A percentile compares a stretch with the other conserved stretches of the same genome.
These are phyloP conservation scores for Smutsia gigantea DNA, from an alignment of 2,797 vertebrate species.

Conservation along the genomic window DNA sequence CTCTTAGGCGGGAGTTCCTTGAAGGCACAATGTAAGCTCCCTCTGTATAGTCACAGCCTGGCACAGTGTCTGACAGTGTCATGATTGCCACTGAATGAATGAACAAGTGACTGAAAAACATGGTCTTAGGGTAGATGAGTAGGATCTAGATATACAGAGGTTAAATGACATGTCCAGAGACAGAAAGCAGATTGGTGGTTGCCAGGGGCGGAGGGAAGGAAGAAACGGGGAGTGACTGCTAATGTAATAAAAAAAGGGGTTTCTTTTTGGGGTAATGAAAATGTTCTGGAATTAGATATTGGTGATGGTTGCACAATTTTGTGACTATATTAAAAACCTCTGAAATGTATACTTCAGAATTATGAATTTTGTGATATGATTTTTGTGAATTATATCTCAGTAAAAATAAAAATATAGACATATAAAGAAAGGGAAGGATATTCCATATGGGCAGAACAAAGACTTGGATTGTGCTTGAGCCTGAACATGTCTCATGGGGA, in stretches of 20 bases:
- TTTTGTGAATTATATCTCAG: not conserved
- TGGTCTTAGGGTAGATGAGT: not conserved
- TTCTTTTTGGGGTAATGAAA: conserved; percentile 4
- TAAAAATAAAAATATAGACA: not conserved
- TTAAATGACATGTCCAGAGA: not conserved
- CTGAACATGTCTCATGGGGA: not conserved
- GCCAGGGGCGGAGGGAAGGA: not conserved
- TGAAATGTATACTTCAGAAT: not conserved
- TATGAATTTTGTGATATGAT: not conserved
- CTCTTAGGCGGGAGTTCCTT: not conserved
- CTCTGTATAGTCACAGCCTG: not conserved
- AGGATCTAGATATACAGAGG: not conserved
- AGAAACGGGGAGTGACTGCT: not conserved
- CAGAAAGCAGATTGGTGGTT: not conserved
- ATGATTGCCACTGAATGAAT: not conserved
- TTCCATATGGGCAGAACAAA: not conserved
- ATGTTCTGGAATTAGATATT: conserved; percentile 34
- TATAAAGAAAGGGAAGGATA: not conserved
- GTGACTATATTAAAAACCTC: not conserved
- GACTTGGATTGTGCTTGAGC: not conserved
- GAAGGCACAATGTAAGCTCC: not conserved
- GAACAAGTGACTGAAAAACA: conserved; percentile 10
- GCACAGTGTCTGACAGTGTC: not conserved
- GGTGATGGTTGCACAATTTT: not conserved
- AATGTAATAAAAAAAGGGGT: not conserved